Evolutionary conservation across 2,113 vertebrate species (phyloP).

Genomic region (Larimichthys crocea): DNA sequence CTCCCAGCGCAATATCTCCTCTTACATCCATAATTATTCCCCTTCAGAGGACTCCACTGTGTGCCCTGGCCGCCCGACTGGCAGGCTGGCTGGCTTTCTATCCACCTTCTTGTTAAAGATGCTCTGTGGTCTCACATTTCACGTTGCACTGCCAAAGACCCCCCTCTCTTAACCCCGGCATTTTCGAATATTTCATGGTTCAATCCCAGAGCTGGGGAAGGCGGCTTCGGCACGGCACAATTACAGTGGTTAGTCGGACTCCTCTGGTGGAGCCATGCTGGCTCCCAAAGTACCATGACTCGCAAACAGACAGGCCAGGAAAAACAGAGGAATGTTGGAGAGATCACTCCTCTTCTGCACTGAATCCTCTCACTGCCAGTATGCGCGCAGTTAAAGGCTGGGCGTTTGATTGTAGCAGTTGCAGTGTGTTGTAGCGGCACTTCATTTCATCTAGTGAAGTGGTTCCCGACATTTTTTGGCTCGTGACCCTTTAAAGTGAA

Average conservation of each 20-base stretch:
- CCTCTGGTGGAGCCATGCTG: conserved; percentile 75
- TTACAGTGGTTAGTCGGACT: conserved; percentile 83
- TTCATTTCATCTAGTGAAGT: conserved; percentile 38
- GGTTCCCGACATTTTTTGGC: conserved; percentile 25
- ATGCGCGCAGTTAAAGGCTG: conserved; percentile 21
- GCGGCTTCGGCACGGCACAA: conserved; percentile 68
- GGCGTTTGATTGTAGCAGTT: conserved; percentile 44
- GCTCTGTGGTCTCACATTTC: conserved; percentile 76
- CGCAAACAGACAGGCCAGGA: conserved; percentile 75
- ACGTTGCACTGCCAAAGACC: conserved; percentile 68
- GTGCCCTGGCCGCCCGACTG: conserved; percentile 53
- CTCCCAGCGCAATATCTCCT: conserved; percentile 77
- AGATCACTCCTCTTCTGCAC: conserved; percentile 45
- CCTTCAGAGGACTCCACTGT: conserved; percentile 66
- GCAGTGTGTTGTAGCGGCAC: conserved; percentile 12
- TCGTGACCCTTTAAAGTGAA: background rate
- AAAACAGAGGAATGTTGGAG: conserved; percentile 76
- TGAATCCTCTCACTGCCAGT: conserved; percentile 27
- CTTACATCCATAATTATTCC: conserved; percentile 80
- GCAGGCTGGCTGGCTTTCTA: conserved; percentile 42
- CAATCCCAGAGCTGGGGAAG: conserved; percentile 76
- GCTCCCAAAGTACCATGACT: conserved; percentile 71
- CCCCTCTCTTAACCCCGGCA: conserved; percentile 75
- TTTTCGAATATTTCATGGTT: conserved; percentile 82
- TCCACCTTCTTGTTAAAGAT: conserved; percentile 75